Evolutionary conservation across 1,140 invertebrate genomes (phyloP), one percentile per base, ranked within the genome.

Genomic region (Dinoponera quadriceps): DNA sequence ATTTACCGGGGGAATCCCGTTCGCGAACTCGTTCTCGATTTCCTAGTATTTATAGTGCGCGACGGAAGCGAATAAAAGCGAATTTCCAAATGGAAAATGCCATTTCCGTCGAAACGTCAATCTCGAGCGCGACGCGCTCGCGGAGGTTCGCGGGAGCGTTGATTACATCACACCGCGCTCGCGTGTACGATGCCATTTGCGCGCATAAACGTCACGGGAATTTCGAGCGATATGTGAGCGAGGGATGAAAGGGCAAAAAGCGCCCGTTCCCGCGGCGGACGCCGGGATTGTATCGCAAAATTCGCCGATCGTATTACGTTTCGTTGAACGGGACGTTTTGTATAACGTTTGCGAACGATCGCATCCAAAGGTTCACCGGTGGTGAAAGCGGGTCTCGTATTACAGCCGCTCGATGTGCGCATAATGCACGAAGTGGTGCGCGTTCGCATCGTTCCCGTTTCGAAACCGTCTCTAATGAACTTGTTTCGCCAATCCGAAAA

Each of bases 201-300:
- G 48, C 60, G 74, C 62, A 77, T 77, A 77, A 77, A 77, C 62
- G 74, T 77, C 74, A 77, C 60, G 29, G 38, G 54, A 77, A 77
- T 77, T 66, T 66, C 25, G 74, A 66, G 25, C 74, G 60, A 77
- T 55, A 66, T 49, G 27, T 5, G 49, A 3, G 38, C 38, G 38
- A 11, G 27, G 29, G 49, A 66, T 66, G 74, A 77, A 54, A 66
- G 60, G 20, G 62, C 74, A 66, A 77, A 77, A 77, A 54, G 20
- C 62, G 48, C 33, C 9, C 38, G 38, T 44, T 9, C 29, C 29
- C 29, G 29, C 11, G 38, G 4, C 38, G 38, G 38, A 7, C 51
- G 14, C 11, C 16, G 22, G 14, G n/a, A 3, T 9, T 25, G 4
- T 38, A 38, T 22, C 20, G 16, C 29, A 48, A 77, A 77, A 77